These are phyloP conservation scores for Medauroidea extradentata DNA, from an alignment of 1,140 invertebrate genomes.

Conservation along the genomic window DNA sequence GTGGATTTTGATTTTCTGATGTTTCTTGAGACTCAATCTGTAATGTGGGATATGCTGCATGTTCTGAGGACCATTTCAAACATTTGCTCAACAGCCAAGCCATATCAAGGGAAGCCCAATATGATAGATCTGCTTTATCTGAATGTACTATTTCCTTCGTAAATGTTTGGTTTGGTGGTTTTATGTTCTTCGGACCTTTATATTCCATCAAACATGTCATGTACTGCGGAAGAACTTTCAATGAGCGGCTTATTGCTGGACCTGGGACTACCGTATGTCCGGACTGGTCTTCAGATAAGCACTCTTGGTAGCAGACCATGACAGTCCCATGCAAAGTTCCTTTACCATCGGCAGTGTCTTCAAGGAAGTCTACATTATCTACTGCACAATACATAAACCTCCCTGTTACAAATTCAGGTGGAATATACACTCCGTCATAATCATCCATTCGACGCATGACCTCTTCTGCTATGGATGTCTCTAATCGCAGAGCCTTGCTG, in stretches of 20 bases:
- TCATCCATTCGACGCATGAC: conserved; percentile 3
- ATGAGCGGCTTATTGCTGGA: conserved; percentile 4
- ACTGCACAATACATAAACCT: conserved; percentile 29
- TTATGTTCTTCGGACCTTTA: background rate
- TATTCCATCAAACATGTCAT: background rate
- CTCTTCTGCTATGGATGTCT: conserved; percentile 4
- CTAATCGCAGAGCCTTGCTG: background rate
- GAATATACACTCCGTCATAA: conserved; percentile 1
- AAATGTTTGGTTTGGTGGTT: background rate
- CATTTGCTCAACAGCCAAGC: background rate
- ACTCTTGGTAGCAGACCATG: conserved; percentile 9
- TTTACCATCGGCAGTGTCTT: conserved; percentile 30
- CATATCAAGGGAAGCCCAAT: background rate
- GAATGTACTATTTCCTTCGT: background rate
- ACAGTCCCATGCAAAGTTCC: conserved; percentile 15
- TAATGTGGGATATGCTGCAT: background rate
- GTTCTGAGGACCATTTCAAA: background rate
- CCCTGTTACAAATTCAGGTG: conserved; percentile 5
- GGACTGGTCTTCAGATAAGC: background rate
- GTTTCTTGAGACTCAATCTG: background rate
- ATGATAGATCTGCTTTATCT: background rate
- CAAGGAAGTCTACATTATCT: conserved; percentile 38
- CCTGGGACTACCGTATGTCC: background rate
- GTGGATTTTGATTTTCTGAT: background rate
- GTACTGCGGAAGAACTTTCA: background rate